phyloP scores from a whole-genome alignment of 2,113 vertebrate genomes.

The Boulengeromyrus knoepffleri region DNA sequence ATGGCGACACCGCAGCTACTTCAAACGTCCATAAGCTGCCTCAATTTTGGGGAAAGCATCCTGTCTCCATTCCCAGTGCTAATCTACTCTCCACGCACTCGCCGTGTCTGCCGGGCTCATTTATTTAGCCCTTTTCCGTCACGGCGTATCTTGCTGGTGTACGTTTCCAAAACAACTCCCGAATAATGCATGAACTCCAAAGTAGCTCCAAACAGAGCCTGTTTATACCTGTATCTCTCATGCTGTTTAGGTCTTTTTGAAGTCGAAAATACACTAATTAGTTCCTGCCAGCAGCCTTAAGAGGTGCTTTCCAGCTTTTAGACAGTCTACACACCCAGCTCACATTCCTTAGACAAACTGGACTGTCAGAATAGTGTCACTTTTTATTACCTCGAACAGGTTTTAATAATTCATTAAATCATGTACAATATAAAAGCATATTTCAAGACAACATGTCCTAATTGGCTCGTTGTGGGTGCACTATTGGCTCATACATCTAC shows the following conservation, averaged over 20 bases:
- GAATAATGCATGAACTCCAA: neutral
- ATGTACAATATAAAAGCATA: neutral
- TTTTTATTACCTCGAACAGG: neutral
- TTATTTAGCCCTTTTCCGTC: neutral
- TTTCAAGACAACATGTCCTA: neutral
- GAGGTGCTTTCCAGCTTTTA: neutral
- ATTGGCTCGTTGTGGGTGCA: neutral
- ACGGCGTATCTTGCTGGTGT: neutral
- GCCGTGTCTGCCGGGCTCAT: neutral
- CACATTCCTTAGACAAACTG: neutral
- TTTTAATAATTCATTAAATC: neutral
- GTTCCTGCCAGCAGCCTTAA: neutral
- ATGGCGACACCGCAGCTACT: neutral
- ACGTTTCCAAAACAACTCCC: neutral
- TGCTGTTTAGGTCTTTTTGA: neutral
- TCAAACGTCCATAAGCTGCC: neutral
- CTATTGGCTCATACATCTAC: neutral
- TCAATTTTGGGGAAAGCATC: neutral
- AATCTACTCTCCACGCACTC: neutral
- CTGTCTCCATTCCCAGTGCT: neutral
- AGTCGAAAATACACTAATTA: neutral
- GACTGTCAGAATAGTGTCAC: neutral
- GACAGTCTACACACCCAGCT: neutral
- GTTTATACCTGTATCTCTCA: neutral
- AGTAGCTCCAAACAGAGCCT: neutral